Evolutionary conservation across 2,888 invertebrate species (phyloP), one percentile per base, ranked within the genome.

Genomic region (Acanthosepion esculentum): DNA sequence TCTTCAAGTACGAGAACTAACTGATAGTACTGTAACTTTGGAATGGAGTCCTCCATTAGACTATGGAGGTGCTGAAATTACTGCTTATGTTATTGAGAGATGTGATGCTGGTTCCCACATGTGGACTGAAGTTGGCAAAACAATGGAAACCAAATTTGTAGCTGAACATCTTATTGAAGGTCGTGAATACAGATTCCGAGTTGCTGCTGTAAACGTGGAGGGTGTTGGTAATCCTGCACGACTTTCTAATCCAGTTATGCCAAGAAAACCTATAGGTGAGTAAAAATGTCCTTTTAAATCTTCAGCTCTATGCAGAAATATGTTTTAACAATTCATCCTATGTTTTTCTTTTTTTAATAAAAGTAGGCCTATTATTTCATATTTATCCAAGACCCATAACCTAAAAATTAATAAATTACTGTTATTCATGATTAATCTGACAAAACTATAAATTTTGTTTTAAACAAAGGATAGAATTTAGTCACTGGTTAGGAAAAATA

Each of bases 101-200:
- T 95, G 96, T 29, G 98, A 98, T 95, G 98, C 98, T 94, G 95
- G 95, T 91, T 95, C 95, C 33, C 95, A 95, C 59, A 96, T 96
- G 92, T 97, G 97, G 97, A 95, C 95, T 94, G 95, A 96, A 94
- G 96, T 96, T 23, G 95, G 96, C 26, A 95, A 96, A 33, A 96
- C 96, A 2, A 96, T 95, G 94, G 95, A 96, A 50, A 96, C 95
- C n/a, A 95, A 95, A 92, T 97, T 95, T 95, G 96, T 96, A 15
- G 96, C 96, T 20, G 96, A 96, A 29, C 96, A 96, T 94, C 98
- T 99, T 33, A 98, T 98, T 50, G 99, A 99, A 97, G 99, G 99
- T 95, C 99, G 99, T 98, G 98, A 98, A 0, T 99, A 99, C 97
- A 98, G 98, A 97, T 99, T 99, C 98, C 98, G 99, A 29, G 99